Evolutionary conservation across 2,888 invertebrate species (phyloP).

Genomic region (Melikaiella ostensackeni): DNA sequence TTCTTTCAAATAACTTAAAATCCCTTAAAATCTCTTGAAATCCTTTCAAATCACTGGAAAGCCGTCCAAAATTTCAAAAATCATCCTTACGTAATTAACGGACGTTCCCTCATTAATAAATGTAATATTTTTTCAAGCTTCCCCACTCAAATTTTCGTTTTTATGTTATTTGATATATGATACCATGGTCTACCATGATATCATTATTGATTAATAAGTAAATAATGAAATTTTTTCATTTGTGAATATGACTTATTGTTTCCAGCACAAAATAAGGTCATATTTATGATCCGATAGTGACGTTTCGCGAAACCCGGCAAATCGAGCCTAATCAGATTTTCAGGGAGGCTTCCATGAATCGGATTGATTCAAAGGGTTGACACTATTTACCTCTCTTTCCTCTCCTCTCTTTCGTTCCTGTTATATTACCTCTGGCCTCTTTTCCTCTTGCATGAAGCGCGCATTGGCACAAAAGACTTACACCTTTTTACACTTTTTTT

Average conservation of each 20-base stretch:
- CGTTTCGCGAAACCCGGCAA: slow-evolving; percentile 57
- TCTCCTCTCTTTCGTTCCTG: slow-evolving; percentile 49
- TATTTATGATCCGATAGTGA: slow-evolving; percentile 1
- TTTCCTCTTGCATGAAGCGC: slow-evolving; percentile 40
- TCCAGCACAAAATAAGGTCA: not conserved
- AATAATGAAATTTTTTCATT: too few relatives aligned
- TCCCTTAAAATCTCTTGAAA: too few relatives aligned
- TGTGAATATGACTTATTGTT: not conserved
- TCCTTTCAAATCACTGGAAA: too few relatives aligned
- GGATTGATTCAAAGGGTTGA: slow-evolving; percentile 58
- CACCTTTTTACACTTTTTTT: slow-evolving; percentile 56
- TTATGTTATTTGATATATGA: too few relatives aligned
- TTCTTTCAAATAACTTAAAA: too few relatives aligned
- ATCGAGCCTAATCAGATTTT: slow-evolving; percentile 65
- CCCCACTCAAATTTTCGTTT: too few relatives aligned
- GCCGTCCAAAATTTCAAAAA: too few relatives aligned
- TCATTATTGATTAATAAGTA: too few relatives aligned
- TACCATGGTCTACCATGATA: too few relatives aligned
- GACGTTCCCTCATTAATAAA: too few relatives aligned
- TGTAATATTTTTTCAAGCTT: too few relatives aligned
- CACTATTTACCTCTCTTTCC: slow-evolving; percentile 42
- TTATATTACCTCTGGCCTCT: slow-evolving; percentile 44
- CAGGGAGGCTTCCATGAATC: slow-evolving; percentile 52
- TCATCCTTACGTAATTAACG: too few relatives aligned
- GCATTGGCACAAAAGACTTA: slow-evolving; percentile 57